A percentile compares a stretch with the other conserved stretches of the same genome.
phyloP scores from a whole-genome alignment of 2,113 vertebrate genomes.

The Emydocephalus ijimae region DNA sequence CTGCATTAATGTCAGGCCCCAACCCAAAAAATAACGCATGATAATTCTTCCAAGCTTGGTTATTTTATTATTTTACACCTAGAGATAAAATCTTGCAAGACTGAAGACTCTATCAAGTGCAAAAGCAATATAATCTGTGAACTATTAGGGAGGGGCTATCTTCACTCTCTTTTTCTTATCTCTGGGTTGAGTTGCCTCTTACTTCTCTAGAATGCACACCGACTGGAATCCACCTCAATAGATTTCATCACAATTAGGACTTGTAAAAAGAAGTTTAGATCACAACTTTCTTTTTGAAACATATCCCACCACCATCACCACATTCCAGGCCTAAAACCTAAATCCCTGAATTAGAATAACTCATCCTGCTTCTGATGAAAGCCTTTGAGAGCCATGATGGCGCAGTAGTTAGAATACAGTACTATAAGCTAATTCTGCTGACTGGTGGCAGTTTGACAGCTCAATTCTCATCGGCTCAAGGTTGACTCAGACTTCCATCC shows the following conservation, averaged over 20 bases:
- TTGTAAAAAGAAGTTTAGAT: background rate
- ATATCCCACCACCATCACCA: background rate
- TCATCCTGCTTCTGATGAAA: background rate
- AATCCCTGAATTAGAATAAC: background rate
- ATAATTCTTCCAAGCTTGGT: background rate
- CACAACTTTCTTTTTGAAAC: background rate
- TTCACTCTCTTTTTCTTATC: background rate
- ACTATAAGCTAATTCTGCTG: background rate
- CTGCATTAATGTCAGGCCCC: background rate
- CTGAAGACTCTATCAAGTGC: background rate
- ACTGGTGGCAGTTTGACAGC: background rate
- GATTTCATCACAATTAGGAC: background rate
- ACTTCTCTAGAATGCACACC: background rate
- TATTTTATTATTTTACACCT: background rate
- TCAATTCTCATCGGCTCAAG: background rate
- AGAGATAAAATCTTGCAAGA: background rate
- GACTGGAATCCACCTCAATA: background rate
- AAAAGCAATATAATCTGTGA: background rate
- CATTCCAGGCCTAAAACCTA: background rate
- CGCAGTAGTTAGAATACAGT: background rate
- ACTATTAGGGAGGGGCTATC: background rate
- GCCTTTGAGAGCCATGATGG: background rate
- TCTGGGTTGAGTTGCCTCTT: background rate
- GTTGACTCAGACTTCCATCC: background rate
- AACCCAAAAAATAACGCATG: background rate